A percentile compares a stretch with the other conserved stretches of the same genome.
Evolutionary conservation across 2,888 invertebrate species (phyloP).

Genomic region (Erebia ligea): DNA sequence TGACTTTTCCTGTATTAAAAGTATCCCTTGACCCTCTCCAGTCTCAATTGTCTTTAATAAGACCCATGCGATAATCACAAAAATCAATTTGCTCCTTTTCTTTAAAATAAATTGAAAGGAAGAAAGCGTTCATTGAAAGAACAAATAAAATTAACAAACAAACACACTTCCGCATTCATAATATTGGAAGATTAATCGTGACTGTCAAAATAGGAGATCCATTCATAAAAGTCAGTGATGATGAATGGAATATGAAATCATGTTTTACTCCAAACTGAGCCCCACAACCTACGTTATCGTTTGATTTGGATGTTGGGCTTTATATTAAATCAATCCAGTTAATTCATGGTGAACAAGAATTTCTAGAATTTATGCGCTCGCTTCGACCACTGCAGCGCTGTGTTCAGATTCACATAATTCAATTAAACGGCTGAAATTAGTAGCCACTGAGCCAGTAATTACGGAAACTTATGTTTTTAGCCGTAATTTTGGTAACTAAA

Average conservation of each 20-base stretch:
- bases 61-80: too few species aligned
- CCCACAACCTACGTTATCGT: neutral
- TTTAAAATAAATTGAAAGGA: too few species aligned
- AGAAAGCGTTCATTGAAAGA: too few species aligned
- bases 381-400: slow-evolving; percentile 32
- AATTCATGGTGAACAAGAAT: slow-evolving; percentile 31
- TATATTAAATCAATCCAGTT: slow-evolving; percentile 17
- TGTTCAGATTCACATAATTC: slow-evolving; percentile 43
- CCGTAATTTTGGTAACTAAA: slow-evolving; percentile 17
- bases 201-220: too few species aligned
- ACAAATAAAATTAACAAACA: too few species aligned
- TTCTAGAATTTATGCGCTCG: slow-evolving; percentile 40
- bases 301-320: slow-evolving; percentile 14
- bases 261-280: slow-evolving; percentile 13
- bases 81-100: too few species aligned
- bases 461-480: slow-evolving; percentile 30
- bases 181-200: too few species aligned
- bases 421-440: slow-evolving; percentile 40
- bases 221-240: too few species aligned
- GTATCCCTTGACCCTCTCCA: too few species aligned
- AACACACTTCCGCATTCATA: too few species aligned
- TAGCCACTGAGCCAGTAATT: slow-evolving; percentile 33
- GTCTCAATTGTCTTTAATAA: too few species aligned
- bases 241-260: neutral
- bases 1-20: too few species aligned